Evolutionary conservation across 1,140 invertebrate species (phyloP).

Genomic region (Antheraea pernyi): DNA sequence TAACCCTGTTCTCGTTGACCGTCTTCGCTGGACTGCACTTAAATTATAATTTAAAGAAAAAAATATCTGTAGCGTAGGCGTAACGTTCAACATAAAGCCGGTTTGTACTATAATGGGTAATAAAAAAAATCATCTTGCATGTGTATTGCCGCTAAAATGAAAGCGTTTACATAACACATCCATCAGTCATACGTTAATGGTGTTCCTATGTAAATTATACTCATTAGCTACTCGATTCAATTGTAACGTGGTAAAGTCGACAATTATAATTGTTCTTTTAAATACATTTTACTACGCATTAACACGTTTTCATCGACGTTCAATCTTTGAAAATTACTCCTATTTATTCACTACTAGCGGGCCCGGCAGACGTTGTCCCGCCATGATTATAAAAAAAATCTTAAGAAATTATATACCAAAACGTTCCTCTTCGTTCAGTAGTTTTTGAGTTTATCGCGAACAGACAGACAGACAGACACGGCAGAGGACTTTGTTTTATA

Average conservation of each 20-base stretch:
- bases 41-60: conserved; percentile 37
- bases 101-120: conserved; percentile 37
- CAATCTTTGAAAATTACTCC: too few relatives aligned
- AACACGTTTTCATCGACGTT: too few relatives aligned
- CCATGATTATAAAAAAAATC: too few relatives aligned
- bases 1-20: not conserved
- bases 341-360: too few relatives aligned
- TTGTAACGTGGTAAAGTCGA: conserved; percentile 7
- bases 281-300: not conserved
- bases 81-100: conserved; percentile 25
- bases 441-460: too few relatives aligned
- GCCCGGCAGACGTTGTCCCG: too few relatives aligned
- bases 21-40: conserved; percentile 4
- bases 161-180: conserved; percentile 35
- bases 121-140: conserved; percentile 45
- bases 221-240: conserved; percentile 46
- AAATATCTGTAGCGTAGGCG: not conserved
- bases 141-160: conserved; percentile 31
- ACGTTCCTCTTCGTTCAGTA: too few relatives aligned
- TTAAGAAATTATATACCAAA: too few relatives aligned
- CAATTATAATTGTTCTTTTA: not conserved
- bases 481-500: too few relatives aligned
- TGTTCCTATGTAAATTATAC: conserved; percentile 52
- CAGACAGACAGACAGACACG: too few relatives aligned
- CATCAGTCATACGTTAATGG: conserved; percentile 53